These are phyloP conservation scores for Myopa tessellatipennis DNA, from an alignment of 2,888 invertebrate species.

Conservation along the genomic window DNA sequence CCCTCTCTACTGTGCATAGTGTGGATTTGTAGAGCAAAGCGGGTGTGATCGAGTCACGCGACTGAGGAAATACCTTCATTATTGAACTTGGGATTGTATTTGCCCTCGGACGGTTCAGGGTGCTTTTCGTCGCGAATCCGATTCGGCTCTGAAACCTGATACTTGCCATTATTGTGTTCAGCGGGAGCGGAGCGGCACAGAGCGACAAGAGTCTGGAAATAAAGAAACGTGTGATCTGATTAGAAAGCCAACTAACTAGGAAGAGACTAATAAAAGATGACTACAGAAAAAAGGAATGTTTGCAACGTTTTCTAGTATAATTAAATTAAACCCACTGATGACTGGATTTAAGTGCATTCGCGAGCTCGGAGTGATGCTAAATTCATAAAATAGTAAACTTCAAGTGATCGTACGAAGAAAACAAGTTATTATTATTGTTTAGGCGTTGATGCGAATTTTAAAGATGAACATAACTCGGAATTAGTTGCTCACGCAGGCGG, in stretches of 20 bases:
- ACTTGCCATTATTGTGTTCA: constrained; percentile 60
- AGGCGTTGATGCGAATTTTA: background rate
- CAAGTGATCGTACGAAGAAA: background rate
- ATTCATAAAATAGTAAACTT: background rate
- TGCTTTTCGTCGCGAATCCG: constrained; percentile 58
- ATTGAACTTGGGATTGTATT: constrained; percentile 54
- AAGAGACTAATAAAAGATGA: too few species aligned
- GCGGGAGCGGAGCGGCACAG: constrained; percentile 57
- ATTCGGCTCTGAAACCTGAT: constrained; percentile 56
- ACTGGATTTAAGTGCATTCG: too few species aligned
- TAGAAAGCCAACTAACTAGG: too few species aligned
- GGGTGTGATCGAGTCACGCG: background rate
- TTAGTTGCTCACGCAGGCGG: too few species aligned
- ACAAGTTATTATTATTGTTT: constrained; percentile 11
- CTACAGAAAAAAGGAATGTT: too few species aligned
- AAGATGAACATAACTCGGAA: background rate
- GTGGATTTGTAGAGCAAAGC: constrained; percentile 9
- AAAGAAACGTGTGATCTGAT: constrained; percentile 1
- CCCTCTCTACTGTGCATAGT: background rate
- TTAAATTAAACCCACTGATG: too few species aligned
- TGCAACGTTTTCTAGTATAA: too few species aligned
- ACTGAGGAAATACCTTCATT: constrained; percentile 60
- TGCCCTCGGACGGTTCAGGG: constrained; percentile 55
- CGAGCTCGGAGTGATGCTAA: too few species aligned
- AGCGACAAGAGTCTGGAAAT: constrained; percentile 57